Evolutionary conservation across 2,797 vertebrate species (phyloP).

Genomic region (Hemitrygon akajei): DNA sequence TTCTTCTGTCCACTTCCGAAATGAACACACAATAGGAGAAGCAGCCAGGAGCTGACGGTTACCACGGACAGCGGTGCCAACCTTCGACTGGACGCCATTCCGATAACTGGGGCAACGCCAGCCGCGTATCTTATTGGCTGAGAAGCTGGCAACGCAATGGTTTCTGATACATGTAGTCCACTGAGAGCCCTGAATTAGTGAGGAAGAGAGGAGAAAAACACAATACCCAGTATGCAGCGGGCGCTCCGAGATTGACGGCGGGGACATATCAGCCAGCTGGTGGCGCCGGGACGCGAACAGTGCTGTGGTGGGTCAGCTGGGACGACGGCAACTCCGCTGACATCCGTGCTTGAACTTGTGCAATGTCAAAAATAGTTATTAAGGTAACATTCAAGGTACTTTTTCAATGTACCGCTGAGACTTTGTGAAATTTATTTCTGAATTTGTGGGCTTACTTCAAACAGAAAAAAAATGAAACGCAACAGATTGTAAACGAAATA

Average conservation of each 20-base stretch:
- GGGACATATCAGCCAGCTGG: neutral
- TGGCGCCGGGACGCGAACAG: neutral
- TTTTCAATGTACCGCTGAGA: neutral
- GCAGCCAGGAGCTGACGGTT: conserved; percentile 47
- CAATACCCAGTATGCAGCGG: neutral
- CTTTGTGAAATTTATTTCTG: neutral
- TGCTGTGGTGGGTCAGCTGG: too few species aligned
- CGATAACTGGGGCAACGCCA: conserved; percentile 40
- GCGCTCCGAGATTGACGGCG: neutral
- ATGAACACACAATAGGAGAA: conserved; percentile 57
- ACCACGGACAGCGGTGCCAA: conserved; percentile 48
- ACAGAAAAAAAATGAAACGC: neutral
- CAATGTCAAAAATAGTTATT: neutral
- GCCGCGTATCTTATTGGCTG: neutral
- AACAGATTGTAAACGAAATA: neutral
- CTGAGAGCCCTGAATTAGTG: too few species aligned
- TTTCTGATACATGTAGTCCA: neutral
- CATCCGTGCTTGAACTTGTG: neutral
- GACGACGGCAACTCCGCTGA: neutral
- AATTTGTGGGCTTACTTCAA: neutral
- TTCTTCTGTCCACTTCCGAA: conserved; percentile 67
- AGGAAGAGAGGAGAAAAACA: neutral
- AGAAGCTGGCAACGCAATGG: neutral
- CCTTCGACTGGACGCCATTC: conserved; percentile 55
- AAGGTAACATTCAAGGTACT: neutral